phyloP scores from a whole-genome alignment of 2,888 invertebrate genomes.

The Ophraella communa region DNA sequence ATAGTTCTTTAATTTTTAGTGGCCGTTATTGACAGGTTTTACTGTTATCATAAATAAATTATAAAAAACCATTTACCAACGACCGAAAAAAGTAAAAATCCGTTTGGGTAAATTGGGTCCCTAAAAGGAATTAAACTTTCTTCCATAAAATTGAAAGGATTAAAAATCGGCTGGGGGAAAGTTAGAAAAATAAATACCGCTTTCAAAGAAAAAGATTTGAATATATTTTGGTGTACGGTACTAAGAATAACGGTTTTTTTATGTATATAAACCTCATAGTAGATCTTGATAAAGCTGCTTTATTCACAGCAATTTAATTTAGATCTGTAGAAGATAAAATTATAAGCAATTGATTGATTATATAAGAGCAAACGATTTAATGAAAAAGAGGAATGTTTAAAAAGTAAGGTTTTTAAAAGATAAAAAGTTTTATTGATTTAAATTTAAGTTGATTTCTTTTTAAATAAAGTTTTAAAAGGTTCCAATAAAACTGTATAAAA shows the following conservation, averaged over 20 bases:
- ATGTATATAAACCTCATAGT: background rate
- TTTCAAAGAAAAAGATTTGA: constrained; percentile 1
- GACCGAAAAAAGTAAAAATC: background rate
- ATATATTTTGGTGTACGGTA: background rate
- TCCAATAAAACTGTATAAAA: too few species aligned
- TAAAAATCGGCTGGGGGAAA: background rate
- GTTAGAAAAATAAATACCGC: background rate
- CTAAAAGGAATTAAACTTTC: background rate
- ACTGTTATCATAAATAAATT: constrained; percentile 1
- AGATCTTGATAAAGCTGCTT: background rate
- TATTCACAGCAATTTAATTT: background rate
- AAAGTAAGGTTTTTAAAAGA: too few species aligned
- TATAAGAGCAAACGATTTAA: too few species aligned
- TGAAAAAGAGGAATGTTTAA: too few species aligned
- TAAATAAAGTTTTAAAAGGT: too few species aligned
- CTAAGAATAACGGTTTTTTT: background rate
- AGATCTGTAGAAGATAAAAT: background rate
- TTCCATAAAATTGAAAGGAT: background rate
- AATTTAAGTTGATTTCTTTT: too few species aligned
- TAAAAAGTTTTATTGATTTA: too few species aligned
- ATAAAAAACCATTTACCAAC: background rate
- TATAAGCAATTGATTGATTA: too few species aligned
- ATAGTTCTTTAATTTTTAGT: too few species aligned
- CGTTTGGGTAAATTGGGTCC: background rate
- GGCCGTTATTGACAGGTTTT: too few species aligned